These are phyloP conservation scores for Ptilorrhoa leucosticta DNA, from an alignment of 2,113 vertebrate genomes.

Conservation along the genomic window DNA sequence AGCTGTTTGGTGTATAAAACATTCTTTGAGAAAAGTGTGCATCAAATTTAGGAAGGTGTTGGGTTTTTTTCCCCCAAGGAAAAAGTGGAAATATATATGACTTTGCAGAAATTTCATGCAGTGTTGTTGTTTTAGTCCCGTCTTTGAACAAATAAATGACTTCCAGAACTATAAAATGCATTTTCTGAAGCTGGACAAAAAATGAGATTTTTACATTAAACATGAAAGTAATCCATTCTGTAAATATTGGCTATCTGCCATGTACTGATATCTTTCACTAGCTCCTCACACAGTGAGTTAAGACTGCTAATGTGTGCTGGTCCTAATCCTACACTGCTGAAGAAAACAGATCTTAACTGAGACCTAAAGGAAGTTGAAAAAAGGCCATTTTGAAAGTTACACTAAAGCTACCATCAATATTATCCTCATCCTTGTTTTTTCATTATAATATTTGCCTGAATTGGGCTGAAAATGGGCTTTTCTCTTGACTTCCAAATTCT, in stretches of 20 bases:
- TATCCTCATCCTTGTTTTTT: neutral
- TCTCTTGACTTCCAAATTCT: neutral
- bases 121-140: neutral
- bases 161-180: neutral
- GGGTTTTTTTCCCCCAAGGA: rapidly evolving
- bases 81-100: neutral
- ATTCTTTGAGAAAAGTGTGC: neutral
- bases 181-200: neutral
- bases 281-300: neutral
- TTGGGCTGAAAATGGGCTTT: neutral
- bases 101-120: neutral
- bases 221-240: neutral
- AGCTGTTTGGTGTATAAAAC: neutral
- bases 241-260: neutral
- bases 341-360: neutral
- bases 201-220: neutral
- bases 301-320: neutral
- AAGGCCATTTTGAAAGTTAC: neutral
- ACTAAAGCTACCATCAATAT: neutral
- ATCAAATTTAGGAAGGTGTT: neutral
- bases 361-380: neutral
- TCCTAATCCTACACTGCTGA: neutral
- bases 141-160: neutral
- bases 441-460: neutral
- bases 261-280: neutral